A percentile compares a stretch with the other conserved stretches of the same genome.
These are phyloP conservation scores for Deroplatys truncata DNA, from an alignment of 2,888 invertebrate genomes.

Conservation along the genomic window DNA sequence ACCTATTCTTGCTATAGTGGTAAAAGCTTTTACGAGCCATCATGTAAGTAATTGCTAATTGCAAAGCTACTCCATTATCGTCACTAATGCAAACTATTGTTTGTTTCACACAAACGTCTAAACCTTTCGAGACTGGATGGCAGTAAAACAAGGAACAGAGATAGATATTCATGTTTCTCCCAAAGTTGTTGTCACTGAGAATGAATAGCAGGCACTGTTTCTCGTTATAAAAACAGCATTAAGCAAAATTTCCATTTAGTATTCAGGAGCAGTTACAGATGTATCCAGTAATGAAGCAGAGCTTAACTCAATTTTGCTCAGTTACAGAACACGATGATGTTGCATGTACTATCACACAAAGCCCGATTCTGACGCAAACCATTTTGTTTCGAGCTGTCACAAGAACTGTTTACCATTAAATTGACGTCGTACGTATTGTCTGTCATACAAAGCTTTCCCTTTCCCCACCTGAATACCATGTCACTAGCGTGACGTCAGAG, in stretches of 20 bases:
- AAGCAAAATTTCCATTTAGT: no score
- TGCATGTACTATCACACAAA: neutral
- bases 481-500: neutral
- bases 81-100: no score
- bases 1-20: no score
- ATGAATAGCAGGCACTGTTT: neutral
- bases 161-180: no score
- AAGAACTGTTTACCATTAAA: neutral
- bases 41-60: no score
- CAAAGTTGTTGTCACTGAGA: neutral
- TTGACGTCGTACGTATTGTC: neutral
- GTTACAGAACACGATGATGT: neutral
- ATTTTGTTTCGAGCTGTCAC: neutral
- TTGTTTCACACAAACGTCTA: no score
- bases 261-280: neutral
- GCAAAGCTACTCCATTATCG: no score
- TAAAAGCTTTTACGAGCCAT: no score
- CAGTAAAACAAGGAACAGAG: no score
- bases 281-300: neutral
- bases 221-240: neutral
- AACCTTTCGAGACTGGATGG: no score
- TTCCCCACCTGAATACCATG: neutral
- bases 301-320: neutral
- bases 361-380: neutral
- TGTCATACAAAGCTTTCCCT: neutral